Conservation (phyloP, 1,140 invertebrate genomes). For the Dryas iulia region DNA sequence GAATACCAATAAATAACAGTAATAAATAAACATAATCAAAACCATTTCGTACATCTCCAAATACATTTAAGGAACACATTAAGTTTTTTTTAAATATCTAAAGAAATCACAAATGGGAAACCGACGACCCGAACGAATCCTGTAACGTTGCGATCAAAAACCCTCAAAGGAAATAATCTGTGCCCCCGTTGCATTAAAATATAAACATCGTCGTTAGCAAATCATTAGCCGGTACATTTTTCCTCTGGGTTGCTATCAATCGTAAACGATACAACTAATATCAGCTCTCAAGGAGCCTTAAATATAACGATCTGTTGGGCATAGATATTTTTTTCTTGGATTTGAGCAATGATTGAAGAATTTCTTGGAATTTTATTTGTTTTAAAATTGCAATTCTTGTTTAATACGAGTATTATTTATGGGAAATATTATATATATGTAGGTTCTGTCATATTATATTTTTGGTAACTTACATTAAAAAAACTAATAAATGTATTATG, state of each 20-base stretch:
- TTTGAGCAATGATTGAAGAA: background rate
- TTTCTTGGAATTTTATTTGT: no score
- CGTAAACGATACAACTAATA: conserved; percentile 36
- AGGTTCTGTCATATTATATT: no score
- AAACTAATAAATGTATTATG: no score
- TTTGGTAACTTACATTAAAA: no score
- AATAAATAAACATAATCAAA: background rate
- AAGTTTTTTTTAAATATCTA: background rate
- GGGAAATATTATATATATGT: no score
- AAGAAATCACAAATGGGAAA: conserved; percentile 23
- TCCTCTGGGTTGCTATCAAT: conserved; percentile 62
- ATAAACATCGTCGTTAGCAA: conserved; percentile 77
- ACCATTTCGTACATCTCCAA: background rate
- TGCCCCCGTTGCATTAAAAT: conserved; percentile 67
- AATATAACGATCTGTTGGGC: conserved; percentile 11
- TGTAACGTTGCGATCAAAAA: conserved; percentile 45
- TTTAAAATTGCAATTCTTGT: no score
- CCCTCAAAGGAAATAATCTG: conserved; percentile 77
- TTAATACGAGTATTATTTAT: no score
- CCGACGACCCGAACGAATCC: conserved; percentile 37
- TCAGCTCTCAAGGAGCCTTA: background rate
- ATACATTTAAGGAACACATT: background rate
- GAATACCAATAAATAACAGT: no score
- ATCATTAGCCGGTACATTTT: conserved; percentile 73
- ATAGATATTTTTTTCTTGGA: background rate